Percentiles rank a stretch among this genome's conserved stretches.
These are phyloP conservation scores for Lepilemur ruficaudatus DNA, from an alignment of 2,797 vertebrate genomes.

Conservation along the genomic window DNA sequence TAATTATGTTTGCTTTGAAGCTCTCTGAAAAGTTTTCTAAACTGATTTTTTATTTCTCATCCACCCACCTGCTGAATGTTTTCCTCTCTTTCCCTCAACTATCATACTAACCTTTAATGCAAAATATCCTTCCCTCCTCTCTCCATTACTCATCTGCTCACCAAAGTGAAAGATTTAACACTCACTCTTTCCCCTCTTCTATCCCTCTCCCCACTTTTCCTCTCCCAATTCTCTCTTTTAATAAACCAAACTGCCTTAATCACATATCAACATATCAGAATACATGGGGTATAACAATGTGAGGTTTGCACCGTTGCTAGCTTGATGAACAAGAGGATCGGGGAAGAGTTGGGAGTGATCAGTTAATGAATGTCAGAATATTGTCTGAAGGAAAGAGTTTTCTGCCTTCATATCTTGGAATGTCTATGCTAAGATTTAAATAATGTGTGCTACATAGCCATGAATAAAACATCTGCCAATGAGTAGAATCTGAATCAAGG, in stretches of 20 bases:
- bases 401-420: neutral
- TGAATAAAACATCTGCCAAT: neutral
- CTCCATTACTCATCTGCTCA: neutral
- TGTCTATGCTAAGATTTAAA: neutral
- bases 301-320: neutral
- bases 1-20: neutral
- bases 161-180: neutral
- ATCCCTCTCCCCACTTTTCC: neutral
- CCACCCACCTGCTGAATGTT: neutral
- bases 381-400: neutral
- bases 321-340: neutral
- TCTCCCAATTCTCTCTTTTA: neutral
- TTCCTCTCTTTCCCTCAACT: neutral
- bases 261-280: neutral
- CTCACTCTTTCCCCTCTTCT: neutral
- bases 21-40: neutral
- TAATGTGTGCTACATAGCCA: neutral
- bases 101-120: neutral
- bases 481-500: neutral
- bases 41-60: neutral
- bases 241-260: neutral
- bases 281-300: neutral
- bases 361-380: neutral
- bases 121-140: neutral
- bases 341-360: neutral